Percentiles rank a stretch among this genome's conserved stretches.
Evolutionary conservation across 2,113 vertebrate species (phyloP).

Genomic region (Rissa tridactyla): DNA sequence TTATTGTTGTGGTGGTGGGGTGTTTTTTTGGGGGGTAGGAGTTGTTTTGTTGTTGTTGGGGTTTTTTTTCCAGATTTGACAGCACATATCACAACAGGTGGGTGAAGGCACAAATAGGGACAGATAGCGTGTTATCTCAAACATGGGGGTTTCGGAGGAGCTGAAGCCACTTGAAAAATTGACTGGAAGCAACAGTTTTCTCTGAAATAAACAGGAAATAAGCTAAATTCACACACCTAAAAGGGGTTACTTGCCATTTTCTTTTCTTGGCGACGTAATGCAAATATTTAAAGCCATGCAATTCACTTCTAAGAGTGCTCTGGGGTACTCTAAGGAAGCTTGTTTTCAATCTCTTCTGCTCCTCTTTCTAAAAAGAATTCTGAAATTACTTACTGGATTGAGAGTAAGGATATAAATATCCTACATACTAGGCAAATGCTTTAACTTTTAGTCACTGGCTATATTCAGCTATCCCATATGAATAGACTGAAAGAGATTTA

Average conservation of each 20-base stretch:
- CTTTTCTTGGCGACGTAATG: background rate
- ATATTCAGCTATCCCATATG: background rate
- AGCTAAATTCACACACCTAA: background rate
- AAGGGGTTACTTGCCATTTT: background rate
- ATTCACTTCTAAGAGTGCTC: background rate
- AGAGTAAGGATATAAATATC: background rate
- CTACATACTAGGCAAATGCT: background rate
- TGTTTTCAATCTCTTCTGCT: background rate
- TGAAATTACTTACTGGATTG: background rate
- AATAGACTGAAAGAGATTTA: background rate
- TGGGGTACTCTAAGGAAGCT: background rate
- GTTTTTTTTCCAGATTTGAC: background rate
- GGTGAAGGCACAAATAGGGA: background rate
- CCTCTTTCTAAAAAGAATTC: background rate
- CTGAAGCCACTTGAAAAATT: background rate
- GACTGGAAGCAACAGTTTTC: background rate
- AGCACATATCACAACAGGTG: background rate
- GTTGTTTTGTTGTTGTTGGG: fast-evolving
- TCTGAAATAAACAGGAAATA: background rate
- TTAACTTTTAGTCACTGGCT: background rate
- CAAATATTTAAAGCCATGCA: background rate
- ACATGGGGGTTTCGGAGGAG: background rate
- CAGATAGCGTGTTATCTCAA: background rate
- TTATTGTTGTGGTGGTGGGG: background rate
- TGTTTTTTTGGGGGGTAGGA: fast-evolving